Percentiles rank a stretch among this genome's conserved stretches.
Evolutionary conservation across 1,140 invertebrate species (phyloP).

Genomic region (Heliconius nattereri): DNA sequence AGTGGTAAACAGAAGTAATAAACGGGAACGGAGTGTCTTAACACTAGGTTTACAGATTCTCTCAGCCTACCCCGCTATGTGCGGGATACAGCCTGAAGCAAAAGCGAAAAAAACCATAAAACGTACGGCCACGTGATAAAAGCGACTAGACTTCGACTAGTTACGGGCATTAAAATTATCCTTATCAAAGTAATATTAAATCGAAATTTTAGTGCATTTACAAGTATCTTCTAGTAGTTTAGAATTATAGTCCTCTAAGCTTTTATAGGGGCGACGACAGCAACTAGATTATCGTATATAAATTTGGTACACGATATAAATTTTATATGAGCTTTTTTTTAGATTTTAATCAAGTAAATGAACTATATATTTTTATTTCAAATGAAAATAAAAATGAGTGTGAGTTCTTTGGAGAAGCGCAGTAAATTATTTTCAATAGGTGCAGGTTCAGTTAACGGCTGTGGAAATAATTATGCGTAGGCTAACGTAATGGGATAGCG

Average conservation of each 20-base stretch:
- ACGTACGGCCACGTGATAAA: neutral
- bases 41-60: too few relatives aligned
- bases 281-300: neutral
- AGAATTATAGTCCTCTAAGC: neutral
- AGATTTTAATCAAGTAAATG: neutral
- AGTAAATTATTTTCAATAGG: too few relatives aligned
- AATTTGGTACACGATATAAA: neutral
- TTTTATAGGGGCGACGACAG: conserved; percentile 7
- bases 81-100: too few relatives aligned
- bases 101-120: neutral
- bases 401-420: too few relatives aligned
- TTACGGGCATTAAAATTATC: neutral
- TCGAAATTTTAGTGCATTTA: neutral
- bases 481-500: too few relatives aligned
- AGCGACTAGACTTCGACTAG: neutral
- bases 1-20: too few relatives aligned
- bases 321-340: neutral
- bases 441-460: too few relatives aligned
- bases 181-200: conserved; percentile 8
- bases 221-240: neutral
- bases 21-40: too few relatives aligned
- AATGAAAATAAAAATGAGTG: neutral
- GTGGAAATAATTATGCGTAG: too few relatives aligned
- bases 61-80: too few relatives aligned
- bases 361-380: neutral